phyloP scores from a whole-genome alignment of 2,797 vertebrate genomes.

The Uromys caudimaculatus region DNA sequence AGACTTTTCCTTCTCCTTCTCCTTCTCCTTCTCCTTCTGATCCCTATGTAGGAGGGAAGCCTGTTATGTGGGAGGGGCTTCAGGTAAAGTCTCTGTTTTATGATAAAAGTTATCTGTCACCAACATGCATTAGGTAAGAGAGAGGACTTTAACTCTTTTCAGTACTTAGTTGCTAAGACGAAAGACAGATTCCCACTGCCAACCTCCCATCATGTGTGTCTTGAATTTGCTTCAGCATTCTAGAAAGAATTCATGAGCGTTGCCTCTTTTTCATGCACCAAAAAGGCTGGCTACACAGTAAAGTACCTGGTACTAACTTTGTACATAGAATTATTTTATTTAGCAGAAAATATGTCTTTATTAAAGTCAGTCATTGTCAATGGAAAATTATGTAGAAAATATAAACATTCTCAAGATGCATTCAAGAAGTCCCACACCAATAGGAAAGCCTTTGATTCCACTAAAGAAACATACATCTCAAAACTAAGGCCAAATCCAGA shows the following conservation, averaged over 20 bases:
- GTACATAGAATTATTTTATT: background rate
- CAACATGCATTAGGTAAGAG: conserved; percentile 1
- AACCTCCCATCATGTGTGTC: background rate
- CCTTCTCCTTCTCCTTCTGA: background rate
- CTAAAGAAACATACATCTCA: background rate
- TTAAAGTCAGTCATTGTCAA: background rate
- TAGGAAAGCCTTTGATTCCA: background rate
- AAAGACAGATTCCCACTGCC: background rate
- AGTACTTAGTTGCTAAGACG: background rate
- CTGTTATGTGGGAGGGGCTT: background rate
- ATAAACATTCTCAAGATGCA: background rate
- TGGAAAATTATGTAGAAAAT: background rate
- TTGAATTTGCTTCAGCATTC: conserved; percentile 8
- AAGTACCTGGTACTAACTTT: background rate
- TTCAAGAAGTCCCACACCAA: background rate
- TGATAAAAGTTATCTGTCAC: background rate
- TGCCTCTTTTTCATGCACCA: background rate
- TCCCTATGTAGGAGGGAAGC: background rate
- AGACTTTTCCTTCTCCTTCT: background rate
- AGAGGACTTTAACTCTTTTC: background rate
- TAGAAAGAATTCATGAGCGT: background rate
- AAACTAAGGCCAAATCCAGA: background rate
- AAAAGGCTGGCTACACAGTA: background rate
- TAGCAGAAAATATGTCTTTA: background rate
- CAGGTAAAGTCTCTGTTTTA: background rate